Evolutionary conservation across 2,888 invertebrate genomes (phyloP).

Genomic region (Globia sparganii): DNA sequence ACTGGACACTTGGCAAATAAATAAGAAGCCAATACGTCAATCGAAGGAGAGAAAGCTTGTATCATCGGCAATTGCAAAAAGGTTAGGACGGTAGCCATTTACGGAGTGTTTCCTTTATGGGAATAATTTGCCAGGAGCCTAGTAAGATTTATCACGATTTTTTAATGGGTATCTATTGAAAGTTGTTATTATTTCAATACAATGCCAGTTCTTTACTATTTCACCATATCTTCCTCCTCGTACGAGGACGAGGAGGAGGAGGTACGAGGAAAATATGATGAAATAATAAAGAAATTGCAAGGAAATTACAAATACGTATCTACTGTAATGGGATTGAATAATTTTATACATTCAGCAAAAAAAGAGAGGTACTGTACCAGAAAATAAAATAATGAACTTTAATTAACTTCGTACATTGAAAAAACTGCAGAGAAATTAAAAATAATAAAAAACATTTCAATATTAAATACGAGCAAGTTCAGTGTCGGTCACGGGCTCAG

Average conservation of each 20-base stretch:
- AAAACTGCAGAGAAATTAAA: slow-evolving; percentile 21
- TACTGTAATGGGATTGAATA: neutral
- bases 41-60: slow-evolving; percentile 4
- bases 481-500: slow-evolving; percentile 70
- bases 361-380: slow-evolving; percentile 17
- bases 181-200: too few species aligned
- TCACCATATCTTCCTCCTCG: too few species aligned
- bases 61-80: slow-evolving; percentile 23
- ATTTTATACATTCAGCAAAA: neutral
- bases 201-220: too few species aligned
- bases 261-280: neutral
- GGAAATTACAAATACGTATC: slow-evolving; percentile 1
- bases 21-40: slow-evolving; percentile 5
- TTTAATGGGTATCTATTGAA: neutral
- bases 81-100: neutral
- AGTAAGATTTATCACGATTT: neutral
- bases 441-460: slow-evolving; percentile 35
- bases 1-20: slow-evolving; percentile 21
- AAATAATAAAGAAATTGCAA: neutral
- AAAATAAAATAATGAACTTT: slow-evolving; percentile 41
- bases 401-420: slow-evolving; percentile 9
- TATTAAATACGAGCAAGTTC: slow-evolving; percentile 66
- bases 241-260: too few species aligned
- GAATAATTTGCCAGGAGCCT: slow-evolving; percentile 19
- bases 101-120: neutral